A percentile compares a stretch with the other conserved stretches of the same genome.
phyloP scores from a whole-genome alignment of 2,797 vertebrate species.

The Megalops cyprinoides region DNA sequence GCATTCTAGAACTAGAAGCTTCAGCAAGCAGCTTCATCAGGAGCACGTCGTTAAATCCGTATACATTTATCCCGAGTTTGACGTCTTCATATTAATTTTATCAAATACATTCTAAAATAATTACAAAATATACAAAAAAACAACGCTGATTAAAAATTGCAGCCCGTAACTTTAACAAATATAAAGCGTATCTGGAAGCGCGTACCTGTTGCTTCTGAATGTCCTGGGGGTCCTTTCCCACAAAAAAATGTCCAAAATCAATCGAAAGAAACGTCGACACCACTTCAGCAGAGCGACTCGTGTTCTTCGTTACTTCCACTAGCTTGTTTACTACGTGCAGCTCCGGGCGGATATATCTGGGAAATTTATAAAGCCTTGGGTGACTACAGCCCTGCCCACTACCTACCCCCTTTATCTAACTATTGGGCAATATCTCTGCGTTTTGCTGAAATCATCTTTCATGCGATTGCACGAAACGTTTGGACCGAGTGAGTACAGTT shows the following conservation, averaged over 20 bases:
- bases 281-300: neutral
- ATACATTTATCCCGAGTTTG: too few relatives aligned
- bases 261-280: neutral
- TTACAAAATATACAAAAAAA: too few relatives aligned
- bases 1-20: too few relatives aligned
- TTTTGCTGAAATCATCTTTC: slow-evolving; percentile 36
- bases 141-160: too few relatives aligned
- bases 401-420: slow-evolving; percentile 40
- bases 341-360: slow-evolving; percentile 63
- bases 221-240: slow-evolving; percentile 22
- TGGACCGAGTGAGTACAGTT: slow-evolving; percentile 28
- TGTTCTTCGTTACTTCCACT: slow-evolving; percentile 8
- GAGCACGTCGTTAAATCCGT: too few relatives aligned
- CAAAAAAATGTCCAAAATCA: slow-evolving; percentile 41
- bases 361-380: slow-evolving; percentile 71
- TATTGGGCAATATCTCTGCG: slow-evolving; percentile 51
- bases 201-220: slow-evolving; percentile 35
- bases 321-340: slow-evolving; percentile 67
- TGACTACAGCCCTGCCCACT: slow-evolving; percentile 64
- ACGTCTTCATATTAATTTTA: too few relatives aligned
- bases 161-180: too few relatives aligned
- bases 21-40: too few relatives aligned
- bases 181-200: neutral
- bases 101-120: too few relatives aligned
- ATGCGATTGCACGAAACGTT: slow-evolving; percentile 54